Base-by-base conservation (phyloP, 2,797 vertebrate species). In the Pristis pectinata region DNA sequence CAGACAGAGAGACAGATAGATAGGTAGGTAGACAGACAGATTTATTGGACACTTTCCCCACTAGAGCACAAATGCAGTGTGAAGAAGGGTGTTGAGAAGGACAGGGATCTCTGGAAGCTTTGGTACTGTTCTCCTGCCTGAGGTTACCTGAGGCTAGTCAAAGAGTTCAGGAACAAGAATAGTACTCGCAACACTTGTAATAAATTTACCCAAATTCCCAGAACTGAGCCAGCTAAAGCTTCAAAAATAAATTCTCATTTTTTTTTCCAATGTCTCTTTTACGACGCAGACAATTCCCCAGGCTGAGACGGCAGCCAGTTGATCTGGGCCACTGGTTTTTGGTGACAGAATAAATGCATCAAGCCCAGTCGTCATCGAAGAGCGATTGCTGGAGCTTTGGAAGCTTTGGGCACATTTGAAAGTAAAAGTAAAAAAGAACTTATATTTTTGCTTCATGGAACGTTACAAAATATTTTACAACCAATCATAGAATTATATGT, bases 331-430 rank as follows among this genome's bases (percentile, higher is more conserved):
- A 19, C 17, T 91, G 87, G 59, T 91, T 64, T 91, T 8, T 67
- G 87, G 61, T 91, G 87, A 91, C 87, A 91, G 87, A 24, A 41
- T 11, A 91, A 74, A 67, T 91, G 24, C 87, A 67, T 91, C 87
- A 67, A 91, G 61, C 9, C 37, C 19, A 9, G n/a, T 91, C 64
- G 41, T 67, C 91, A 41, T 41, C 19, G 4, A 8, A 41, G 17
- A 64, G n/a, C 8, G n/a, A 22, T 89, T 37, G 59, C 59, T 61
- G 85, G 30, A 15, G 9, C n/a, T 22, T 59, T 37, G 30, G 87
- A 22, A 64, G 27, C 5, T 74, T 24, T 27, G 61, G 34, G 27
- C n/a, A 53, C 13, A 19, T 61, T 87, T 56, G 59, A 30, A 61
- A 61, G 30, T 34, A 59, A 59, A 59, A 59, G 77, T 53, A 56